phyloP scores from a whole-genome alignment of 2,888 invertebrate genomes.

The Nemotelus nigrinus region DNA sequence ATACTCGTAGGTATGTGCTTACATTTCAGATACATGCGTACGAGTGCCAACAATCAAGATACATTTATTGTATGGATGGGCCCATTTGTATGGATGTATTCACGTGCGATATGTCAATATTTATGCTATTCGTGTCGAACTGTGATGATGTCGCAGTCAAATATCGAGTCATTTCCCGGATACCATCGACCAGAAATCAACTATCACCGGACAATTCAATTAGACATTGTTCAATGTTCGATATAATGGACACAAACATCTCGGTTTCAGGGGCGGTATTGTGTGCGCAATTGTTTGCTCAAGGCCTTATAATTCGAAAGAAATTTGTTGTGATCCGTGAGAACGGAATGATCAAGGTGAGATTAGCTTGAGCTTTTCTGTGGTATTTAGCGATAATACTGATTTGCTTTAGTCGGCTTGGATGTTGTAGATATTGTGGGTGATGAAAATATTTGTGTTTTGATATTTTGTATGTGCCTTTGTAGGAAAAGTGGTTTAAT shows the following conservation, averaged over 20 bases:
- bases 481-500: too few relatives aligned
- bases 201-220: constrained; percentile 41
- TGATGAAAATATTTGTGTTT: too few relatives aligned
- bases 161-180: constrained; percentile 46
- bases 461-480: too few relatives aligned
- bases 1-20: neutral
- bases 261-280: neutral
- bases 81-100: neutral
- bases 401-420: too few relatives aligned
- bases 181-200: constrained; percentile 42
- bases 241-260: constrained; percentile 38
- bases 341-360: constrained; percentile 6
- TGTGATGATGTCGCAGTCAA: constrained; percentile 27
- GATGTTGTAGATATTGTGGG: too few relatives aligned
- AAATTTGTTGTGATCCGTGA: constrained; percentile 35
- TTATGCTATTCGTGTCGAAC: constrained; percentile 18
- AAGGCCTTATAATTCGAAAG: constrained; percentile 23
- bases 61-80: neutral
- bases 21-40: constrained; percentile 22
- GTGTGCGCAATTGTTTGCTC: constrained; percentile 23
- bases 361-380: neutral
- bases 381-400: too few relatives aligned
- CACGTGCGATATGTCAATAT: constrained; percentile 45
- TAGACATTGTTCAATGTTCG: constrained; percentile 40
- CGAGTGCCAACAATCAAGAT: neutral